These are phyloP conservation scores for Cremastinae sp. DNA, from an alignment of 2,888 invertebrate genomes.

Conservation along the genomic window DNA sequence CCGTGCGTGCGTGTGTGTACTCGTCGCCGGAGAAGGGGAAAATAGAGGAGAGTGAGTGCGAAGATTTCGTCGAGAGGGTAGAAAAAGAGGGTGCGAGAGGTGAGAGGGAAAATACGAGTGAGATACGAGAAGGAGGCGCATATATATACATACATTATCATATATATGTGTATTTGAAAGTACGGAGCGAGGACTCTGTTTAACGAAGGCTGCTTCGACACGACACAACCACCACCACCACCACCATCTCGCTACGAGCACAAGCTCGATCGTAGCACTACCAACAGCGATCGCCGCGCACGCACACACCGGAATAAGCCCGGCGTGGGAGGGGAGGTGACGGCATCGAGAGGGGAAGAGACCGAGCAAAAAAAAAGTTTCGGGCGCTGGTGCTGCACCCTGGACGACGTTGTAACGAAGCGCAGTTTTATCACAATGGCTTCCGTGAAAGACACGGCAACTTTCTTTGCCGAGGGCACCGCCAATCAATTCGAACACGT, in stretches of 20 bases:
- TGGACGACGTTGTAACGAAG: conserved; percentile 68
- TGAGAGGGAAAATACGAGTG: background rate
- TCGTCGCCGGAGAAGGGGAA: conserved; percentile 20
- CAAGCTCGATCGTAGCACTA: conserved; percentile 35
- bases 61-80: conserved; percentile 28
- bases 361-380: conserved; percentile 27
- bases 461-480: conserved; percentile 95
- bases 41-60: conserved; percentile 40
- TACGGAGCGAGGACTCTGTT: conserved; percentile 28
- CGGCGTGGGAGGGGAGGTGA: conserved; percentile 1
- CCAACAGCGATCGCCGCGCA: conserved; percentile 36
- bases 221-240: conserved; percentile 19
- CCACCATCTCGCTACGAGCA: too few relatives aligned
- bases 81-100: conserved; percentile 4
- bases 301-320: conserved; percentile 13
- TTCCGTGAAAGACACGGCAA: conserved; percentile 94
- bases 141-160: background rate
- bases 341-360: conserved; percentile 15
- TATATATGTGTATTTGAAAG: conserved; percentile 11
- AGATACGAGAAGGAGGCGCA: background rate
- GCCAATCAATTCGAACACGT: conserved; percentile 93
- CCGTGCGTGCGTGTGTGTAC: conserved; percentile 41
- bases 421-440: conserved; percentile 85
- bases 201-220: conserved; percentile 33
- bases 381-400: conserved; percentile 68